Evolutionary conservation across 2,888 invertebrate species (phyloP).

Genomic region (Copidosoma aretas): DNA sequence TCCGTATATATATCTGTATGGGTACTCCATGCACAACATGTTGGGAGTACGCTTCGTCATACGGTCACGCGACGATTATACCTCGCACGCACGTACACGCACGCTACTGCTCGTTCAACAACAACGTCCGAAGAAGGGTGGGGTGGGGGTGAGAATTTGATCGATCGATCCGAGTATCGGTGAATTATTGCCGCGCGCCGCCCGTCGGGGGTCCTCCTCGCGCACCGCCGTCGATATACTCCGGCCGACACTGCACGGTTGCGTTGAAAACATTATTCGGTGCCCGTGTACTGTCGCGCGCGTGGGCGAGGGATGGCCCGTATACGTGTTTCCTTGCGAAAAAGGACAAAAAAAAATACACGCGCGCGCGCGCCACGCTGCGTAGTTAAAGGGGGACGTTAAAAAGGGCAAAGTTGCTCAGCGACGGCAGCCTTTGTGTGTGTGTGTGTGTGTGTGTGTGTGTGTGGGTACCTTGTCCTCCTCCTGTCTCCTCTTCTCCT

Average conservation of each 20-base stretch:
- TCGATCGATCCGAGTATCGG: slow-evolving; percentile 7
- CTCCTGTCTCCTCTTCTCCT: background rate
- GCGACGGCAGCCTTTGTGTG: too few species aligned
- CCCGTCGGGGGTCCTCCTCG: background rate
- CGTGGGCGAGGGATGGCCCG: background rate
- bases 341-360: too few species aligned
- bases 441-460: too few species aligned
- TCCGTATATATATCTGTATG: too few species aligned
- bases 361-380: too few species aligned
- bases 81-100: background rate
- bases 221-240: background rate
- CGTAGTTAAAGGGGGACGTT: too few species aligned
- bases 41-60: background rate
- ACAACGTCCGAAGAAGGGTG: background rate
- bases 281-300: too few species aligned
- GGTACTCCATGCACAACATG: too few species aligned
- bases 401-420: too few species aligned
- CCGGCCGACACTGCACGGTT: background rate
- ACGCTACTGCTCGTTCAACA: too few species aligned
- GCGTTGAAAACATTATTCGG: background rate
- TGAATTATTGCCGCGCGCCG: background rate
- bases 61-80: background rate
- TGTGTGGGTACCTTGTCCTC: too few species aligned
- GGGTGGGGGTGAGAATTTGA: background rate
- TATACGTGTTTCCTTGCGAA: too few species aligned